Percentiles rank a stretch among this genome's conserved stretches.
phyloP scores from a whole-genome alignment of 1,140 invertebrate species.

The Bombyx mori region ASM3026992v2 NC_085129.1:6311501-6312000 shows the following conservation, averaged over 20 bases:
- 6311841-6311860: no score
- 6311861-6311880: no score
- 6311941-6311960: no score
- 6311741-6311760: slow-evolving; percentile 44
- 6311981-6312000: no score
- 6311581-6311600: slow-evolving; percentile 6
- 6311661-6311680: slow-evolving; percentile 50
- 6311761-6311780: slow-evolving; percentile 39
- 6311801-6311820: not conserved
- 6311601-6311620: slow-evolving; percentile 13
- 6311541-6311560: no score
- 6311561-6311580: not conserved
- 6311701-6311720: slow-evolving; percentile 44
- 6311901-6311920: no score
- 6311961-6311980: no score
- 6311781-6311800: slow-evolving; percentile 35
- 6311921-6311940: no score
- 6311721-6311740: slow-evolving; percentile 33
- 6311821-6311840: not conserved
- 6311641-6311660: slow-evolving; percentile 48
- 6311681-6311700: slow-evolving; percentile 49
- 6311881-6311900: no score
- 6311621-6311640: slow-evolving; percentile 20
- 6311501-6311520: no score
- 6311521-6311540: no score